Conservation (phyloP, 1,140 invertebrate genomes). For the Brachystomella parvula region DNA sequence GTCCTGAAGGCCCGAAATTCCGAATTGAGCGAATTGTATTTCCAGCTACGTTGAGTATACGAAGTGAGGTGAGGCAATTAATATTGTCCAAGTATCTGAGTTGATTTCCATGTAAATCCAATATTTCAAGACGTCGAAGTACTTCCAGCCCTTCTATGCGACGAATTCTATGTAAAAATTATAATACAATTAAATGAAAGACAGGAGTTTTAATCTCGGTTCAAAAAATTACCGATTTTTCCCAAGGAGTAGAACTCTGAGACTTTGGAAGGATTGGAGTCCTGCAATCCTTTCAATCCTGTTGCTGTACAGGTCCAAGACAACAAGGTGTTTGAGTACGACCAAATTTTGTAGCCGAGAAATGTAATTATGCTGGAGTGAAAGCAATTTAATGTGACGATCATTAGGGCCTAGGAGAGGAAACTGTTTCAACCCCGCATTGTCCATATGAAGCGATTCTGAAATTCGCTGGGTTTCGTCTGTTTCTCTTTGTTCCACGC, state of each 20-base stretch:
- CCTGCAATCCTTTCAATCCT: constrained; percentile 75
- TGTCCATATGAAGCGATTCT: constrained; percentile 67
- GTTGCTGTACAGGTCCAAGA: constrained; percentile 89
- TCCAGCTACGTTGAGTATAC: constrained; percentile 83
- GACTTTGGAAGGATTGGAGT: constrained; percentile 57
- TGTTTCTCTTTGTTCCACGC: background rate
- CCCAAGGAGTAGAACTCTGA: constrained; percentile 76
- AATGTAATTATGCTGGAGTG: constrained; percentile 83
- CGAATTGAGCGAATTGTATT: constrained; percentile 72
- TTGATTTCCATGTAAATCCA: constrained; percentile 85
- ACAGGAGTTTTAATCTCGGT: no score
- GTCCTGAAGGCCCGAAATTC: constrained; percentile 59
- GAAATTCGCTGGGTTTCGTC: constrained; percentile 63
- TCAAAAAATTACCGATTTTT: constrained; percentile 60
- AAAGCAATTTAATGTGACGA: constrained; percentile 59
- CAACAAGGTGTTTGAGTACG: constrained; percentile 66
- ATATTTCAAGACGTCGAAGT: constrained; percentile 68
- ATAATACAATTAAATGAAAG: background rate
- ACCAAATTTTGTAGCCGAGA: constrained; percentile 60
- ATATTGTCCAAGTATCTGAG: constrained; percentile 59
- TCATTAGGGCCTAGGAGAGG: constrained; percentile 72
- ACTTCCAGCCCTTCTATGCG: constrained; percentile 65
- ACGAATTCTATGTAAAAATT: constrained; percentile 52
- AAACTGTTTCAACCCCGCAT: constrained; percentile 61
- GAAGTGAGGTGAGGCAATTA: constrained; percentile 56